Percentiles rank a stretch among this genome's conserved stretches.
Conservation (phyloP, 1,140 invertebrate species). For the Mactra quadrangularis region DNA sequence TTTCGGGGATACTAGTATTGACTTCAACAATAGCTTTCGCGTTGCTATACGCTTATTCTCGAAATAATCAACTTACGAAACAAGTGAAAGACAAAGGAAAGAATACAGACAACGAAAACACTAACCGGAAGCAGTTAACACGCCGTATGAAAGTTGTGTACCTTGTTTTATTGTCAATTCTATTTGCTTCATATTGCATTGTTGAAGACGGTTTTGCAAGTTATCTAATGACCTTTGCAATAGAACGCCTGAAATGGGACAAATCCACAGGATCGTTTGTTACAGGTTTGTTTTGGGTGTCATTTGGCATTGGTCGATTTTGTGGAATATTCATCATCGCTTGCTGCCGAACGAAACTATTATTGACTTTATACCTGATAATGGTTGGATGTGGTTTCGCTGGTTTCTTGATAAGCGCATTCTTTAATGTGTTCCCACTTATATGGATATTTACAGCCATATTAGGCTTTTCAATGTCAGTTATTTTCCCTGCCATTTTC, state of each 20-base stretch:
- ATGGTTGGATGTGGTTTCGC: constrained; percentile 1
- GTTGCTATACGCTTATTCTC: neutral
- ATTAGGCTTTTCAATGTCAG: constrained; percentile 47
- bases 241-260: constrained; percentile 45
- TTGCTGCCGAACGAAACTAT: neutral
- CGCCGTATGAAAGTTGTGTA: constrained; percentile 1
- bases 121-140: neutral
- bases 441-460: constrained; percentile 39
- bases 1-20: neutral
- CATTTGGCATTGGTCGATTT: constrained; percentile 49
- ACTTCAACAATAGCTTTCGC: constrained; percentile 9
- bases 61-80: neutral
- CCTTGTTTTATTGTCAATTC: neutral
- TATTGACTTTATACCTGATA: constrained; percentile 16
- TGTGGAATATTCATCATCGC: constrained; percentile 31
- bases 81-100: neutral
- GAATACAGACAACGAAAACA: neutral
- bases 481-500: constrained; percentile 53
- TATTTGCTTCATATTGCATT: constrained; percentile 18
- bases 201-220: constrained; percentile 41
- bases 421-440: constrained; percentile 1
- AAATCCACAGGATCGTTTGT: constrained; percentile 30
- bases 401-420: neutral
- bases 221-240: constrained; percentile 46
- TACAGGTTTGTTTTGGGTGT: constrained; percentile 33